Evolutionary conservation across 2,888 invertebrate species (phyloP).

Genomic region (Scaptodrosophila latifasciaeformis): DNA sequence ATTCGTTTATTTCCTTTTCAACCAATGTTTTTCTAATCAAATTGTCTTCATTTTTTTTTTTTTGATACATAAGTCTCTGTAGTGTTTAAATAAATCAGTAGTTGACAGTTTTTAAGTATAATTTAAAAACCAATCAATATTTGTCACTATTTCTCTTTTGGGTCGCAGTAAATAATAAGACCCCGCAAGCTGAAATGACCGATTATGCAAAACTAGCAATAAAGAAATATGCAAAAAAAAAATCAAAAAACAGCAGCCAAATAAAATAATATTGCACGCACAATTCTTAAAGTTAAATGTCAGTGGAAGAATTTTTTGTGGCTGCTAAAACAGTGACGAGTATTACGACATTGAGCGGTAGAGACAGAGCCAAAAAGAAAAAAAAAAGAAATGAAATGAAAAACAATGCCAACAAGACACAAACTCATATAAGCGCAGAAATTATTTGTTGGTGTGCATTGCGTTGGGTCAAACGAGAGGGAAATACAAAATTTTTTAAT

Average conservation of each 20-base stretch:
- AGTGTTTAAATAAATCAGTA: no score
- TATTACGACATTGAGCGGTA: slow-evolving; percentile 18
- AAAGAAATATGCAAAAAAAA: slow-evolving; percentile 3
- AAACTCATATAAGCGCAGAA: no score
- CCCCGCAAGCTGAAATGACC: background rate
- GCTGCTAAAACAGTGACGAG: slow-evolving; percentile 12
- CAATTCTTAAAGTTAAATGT: slow-evolving; percentile 36
- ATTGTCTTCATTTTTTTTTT: background rate
- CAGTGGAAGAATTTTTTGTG: slow-evolving; percentile 5
- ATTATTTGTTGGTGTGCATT: no score
- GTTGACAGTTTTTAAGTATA: no score
- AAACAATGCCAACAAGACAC: slow-evolving; percentile 31
- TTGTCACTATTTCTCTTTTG: no score
- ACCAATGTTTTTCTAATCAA: no score
- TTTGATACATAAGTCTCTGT: background rate
- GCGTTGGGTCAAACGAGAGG: background rate
- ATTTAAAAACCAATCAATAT: no score
- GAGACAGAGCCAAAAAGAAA: background rate
- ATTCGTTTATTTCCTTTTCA: slow-evolving; percentile 11
- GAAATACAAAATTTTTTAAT: slow-evolving; percentile 40
- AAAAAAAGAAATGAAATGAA: slow-evolving; percentile 30
- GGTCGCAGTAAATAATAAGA: no score
- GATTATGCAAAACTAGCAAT: background rate
- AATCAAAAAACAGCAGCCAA: background rate
- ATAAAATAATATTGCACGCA: slow-evolving; percentile 37